Evolutionary conservation across 2,888 invertebrate species (phyloP).

Genomic region (Eucera pruinosa): DNA sequence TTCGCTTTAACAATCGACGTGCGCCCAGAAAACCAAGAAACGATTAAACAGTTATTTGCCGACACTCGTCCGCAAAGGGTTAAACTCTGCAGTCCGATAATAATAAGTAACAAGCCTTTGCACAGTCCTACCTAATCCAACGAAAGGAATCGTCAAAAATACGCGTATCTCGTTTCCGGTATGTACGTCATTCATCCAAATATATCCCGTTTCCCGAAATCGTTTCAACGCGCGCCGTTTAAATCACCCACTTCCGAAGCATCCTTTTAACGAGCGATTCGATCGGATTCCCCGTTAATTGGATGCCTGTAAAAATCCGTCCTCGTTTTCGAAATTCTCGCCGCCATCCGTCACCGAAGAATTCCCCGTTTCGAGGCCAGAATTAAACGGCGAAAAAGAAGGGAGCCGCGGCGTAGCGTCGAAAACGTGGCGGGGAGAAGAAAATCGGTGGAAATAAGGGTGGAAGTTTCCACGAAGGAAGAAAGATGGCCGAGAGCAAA

Average conservation of each 20-base stretch:
- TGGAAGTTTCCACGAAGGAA: conserved; percentile 38
- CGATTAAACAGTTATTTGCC: no score
- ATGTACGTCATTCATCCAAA: no score
- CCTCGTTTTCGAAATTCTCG: conserved; percentile 68
- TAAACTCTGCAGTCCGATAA: no score
- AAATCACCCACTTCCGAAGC: conserved; percentile 36
- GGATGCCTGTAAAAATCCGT: conserved; percentile 20
- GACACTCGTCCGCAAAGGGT: no score
- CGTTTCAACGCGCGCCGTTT: not conserved
- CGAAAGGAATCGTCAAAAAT: no score
- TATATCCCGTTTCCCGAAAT: conserved; percentile 37
- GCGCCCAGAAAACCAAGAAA: no score
- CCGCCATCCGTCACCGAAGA: conserved; percentile 65
- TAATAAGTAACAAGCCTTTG: no score
- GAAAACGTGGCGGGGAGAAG: no score
- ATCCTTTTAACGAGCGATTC: conserved; percentile 9
- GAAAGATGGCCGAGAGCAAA: not conserved
- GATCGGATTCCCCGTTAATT: conserved; percentile 47
- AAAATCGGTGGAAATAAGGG: conserved; percentile 17
- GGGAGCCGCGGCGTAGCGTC: no score
- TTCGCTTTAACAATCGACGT: no score
- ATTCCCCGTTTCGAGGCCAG: not conserved
- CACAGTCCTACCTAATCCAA: no score
- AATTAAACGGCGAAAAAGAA: not conserved
- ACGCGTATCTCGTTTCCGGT: no score